Conservation (phyloP, 2,113 vertebrate genomes). For the Prunella fulvescens region DNA sequence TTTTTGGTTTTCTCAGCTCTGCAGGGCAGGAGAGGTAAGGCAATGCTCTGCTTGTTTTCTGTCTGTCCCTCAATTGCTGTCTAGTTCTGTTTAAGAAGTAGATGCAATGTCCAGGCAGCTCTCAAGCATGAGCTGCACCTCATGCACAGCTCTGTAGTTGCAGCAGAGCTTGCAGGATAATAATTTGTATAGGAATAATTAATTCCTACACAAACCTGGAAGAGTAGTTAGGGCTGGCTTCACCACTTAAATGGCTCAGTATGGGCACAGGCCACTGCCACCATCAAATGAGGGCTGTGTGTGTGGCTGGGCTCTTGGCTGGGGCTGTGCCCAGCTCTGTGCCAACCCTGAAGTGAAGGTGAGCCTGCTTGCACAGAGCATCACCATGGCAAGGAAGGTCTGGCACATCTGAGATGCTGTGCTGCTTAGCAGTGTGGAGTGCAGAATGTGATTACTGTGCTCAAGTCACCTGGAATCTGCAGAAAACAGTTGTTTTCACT, state of each 20-base stretch:
- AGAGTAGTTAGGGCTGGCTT: background rate
- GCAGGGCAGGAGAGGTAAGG: background rate
- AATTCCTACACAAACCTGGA: background rate
- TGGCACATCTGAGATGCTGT: background rate
- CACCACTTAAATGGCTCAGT: background rate
- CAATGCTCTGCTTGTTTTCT: background rate
- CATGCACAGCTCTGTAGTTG: background rate
- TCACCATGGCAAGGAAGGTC: rapidly evolving
- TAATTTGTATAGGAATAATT: too few relatives aligned
- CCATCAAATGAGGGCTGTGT: background rate
- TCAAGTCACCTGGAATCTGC: background rate
- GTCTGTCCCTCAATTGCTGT: background rate
- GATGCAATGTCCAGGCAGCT: background rate
- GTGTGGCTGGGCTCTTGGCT: background rate
- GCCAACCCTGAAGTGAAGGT: background rate
- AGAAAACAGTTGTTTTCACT: background rate
- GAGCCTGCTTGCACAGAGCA: background rate
- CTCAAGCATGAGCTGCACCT: background rate
- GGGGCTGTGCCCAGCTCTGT: background rate
- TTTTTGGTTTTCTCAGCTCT: background rate
- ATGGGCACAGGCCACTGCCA: background rate
- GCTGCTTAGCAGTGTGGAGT: background rate
- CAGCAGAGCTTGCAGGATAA: background rate
- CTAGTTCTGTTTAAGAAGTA: background rate
- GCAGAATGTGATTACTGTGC: background rate